Evolutionary conservation across 2,797 vertebrate genomes (phyloP).

Genomic region (Semaprochilodus insignis): DNA sequence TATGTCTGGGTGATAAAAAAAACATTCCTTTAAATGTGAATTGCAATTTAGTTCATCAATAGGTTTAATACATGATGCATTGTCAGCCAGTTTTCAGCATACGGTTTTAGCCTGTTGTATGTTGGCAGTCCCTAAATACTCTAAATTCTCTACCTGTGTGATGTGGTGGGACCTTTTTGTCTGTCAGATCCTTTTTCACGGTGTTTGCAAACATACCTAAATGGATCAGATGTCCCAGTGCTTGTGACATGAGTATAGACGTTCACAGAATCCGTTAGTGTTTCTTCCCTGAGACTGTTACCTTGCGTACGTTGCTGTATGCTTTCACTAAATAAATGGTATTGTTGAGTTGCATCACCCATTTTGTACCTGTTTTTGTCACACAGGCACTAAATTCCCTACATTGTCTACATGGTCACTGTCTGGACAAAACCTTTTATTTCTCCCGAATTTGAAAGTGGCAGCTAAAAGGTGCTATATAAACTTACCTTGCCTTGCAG

Average conservation of each 20-base stretch:
- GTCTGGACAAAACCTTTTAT: no score
- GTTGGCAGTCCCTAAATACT: background rate
- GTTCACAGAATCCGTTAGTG: background rate
- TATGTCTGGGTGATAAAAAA: no score
- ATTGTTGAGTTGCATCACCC: background rate
- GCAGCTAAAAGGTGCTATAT: no score
- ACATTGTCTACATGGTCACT: no score
- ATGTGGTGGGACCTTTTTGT: background rate
- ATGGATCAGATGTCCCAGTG: background rate
- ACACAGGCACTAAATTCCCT: no score
- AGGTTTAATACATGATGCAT: background rate
- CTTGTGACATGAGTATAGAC: background rate
- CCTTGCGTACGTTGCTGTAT: background rate
- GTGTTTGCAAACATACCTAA: background rate
- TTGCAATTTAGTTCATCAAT: background rate
- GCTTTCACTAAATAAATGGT: constrained; percentile 19
- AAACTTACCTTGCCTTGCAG: no score
- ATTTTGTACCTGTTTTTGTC: background rate
- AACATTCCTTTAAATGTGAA: background rate
- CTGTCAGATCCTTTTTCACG: background rate
- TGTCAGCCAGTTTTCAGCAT: background rate
- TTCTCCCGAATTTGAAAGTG: no score
- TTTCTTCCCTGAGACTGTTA: background rate
- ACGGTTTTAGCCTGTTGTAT: background rate
- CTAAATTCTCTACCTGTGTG: background rate